Evolutionary conservation across 2,797 vertebrate species (phyloP), one percentile per base, ranked within the genome.

Genomic region (Notolepis coatsorum): DNA sequence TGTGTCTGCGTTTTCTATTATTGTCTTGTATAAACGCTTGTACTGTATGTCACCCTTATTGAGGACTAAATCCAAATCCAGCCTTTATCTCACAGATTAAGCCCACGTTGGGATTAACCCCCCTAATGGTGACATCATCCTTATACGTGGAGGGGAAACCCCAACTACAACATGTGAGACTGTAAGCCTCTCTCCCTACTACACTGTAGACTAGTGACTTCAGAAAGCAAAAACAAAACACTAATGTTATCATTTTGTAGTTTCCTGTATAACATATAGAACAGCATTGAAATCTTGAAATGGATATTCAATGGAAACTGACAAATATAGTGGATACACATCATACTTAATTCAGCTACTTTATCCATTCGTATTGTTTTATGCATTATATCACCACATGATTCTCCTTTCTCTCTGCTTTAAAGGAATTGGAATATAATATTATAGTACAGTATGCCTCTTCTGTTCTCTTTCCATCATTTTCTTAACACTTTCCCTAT

Each of bases 41-140:
- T 65, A 66, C 77, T 73, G 68, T 65, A 66, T 65, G 48, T 90
- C 87, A 91, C 86, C 88, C 83, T 81, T 88, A 84, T 85, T 87
- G 56, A 81, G 77, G 47, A 68, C 68, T 86, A 88, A 91, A 88
- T 88, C 87, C 80, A 85, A 90, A 88, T 88, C 88, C 89, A 61
- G 65, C 45, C 73, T 60, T 90, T 75, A 90, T 90, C 89, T 85
- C 76, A 53, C 70, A 87, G 91, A 92, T 92, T 92, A 92, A 85
- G 55, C 59, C 76, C 24, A 52, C 66, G 78, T 75, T 82, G 68
- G 76, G 73, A 24, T 89, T 89, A 91, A 90, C 86, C 77, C 86
- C 77, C 89, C 73, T 68, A 82, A 84, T 54, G 41, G 89, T 92
- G 91, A 91, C 91, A 90, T 92, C 91, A 92, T 87, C 77, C 72